These are phyloP conservation scores for Drosophila ustulata DNA, from an alignment of 2,888 invertebrate species.

Conservation along the genomic window DNA sequence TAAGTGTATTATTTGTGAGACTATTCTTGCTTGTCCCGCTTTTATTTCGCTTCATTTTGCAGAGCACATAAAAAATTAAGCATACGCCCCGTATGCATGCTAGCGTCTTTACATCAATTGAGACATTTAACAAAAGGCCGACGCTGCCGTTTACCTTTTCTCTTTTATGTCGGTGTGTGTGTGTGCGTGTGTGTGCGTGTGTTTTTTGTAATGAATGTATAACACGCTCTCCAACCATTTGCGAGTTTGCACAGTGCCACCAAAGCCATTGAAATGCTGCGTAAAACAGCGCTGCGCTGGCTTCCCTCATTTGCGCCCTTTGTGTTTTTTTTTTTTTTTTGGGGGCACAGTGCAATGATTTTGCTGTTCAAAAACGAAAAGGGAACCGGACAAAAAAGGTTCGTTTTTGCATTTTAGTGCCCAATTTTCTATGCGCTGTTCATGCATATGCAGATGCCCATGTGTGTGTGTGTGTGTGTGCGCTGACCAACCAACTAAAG, in stretches of 20 bases:
- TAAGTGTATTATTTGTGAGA: constrained; percentile 58
- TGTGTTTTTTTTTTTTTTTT: too few species aligned
- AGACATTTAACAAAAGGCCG: constrained; percentile 77
- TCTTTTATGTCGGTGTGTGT: not conserved
- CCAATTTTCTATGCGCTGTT: constrained; percentile 54
- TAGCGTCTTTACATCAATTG: constrained; percentile 61
- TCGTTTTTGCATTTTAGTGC: constrained; percentile 48
- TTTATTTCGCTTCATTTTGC: constrained; percentile 29
- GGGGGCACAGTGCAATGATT: constrained; percentile 54
- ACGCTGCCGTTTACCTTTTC: constrained; percentile 65
- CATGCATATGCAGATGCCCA: constrained; percentile 49
- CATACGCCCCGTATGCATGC: constrained; percentile 45
- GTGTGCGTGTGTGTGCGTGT: constrained; percentile 51
- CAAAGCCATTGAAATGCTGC: not conserved
- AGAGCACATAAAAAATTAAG: constrained; percentile 55
- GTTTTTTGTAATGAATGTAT: constrained; percentile 56
- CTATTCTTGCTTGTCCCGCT: constrained; percentile 16
- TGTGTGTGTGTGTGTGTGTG: constrained; percentile 12
- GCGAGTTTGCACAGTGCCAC: constrained; percentile 34
- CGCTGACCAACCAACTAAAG: constrained; percentile 56
- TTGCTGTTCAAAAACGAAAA: constrained; percentile 5
- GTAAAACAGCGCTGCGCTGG: not conserved
- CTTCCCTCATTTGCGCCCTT: not conserved
- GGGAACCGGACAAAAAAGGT: constrained; percentile 23
- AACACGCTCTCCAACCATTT: constrained; percentile 51